Percentiles rank a stretch among this genome's conserved stretches.
phyloP scores from a whole-genome alignment of 2,113 vertebrate species.

The Jaculus jaculus region DNA sequence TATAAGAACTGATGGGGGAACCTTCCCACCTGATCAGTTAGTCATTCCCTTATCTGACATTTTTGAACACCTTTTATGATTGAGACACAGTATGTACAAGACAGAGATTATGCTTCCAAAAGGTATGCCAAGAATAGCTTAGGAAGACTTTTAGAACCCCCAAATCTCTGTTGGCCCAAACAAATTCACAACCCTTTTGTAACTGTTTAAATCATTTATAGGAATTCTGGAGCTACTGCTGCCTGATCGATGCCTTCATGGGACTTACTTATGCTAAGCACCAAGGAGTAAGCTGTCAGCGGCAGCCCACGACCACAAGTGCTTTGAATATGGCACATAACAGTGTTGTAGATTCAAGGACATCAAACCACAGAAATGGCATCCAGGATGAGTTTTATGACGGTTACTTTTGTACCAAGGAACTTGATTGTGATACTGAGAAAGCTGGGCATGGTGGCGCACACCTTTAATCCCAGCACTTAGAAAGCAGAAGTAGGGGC shows the following conservation, averaged over 20 bases:
- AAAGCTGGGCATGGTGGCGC: too few species aligned
- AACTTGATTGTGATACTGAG: too few species aligned
- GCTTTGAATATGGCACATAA: neutral
- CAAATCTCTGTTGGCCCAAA: neutral
- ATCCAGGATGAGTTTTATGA: neutral
- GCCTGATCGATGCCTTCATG: neutral
- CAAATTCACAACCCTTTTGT: constrained; percentile 4
- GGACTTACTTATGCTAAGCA: neutral
- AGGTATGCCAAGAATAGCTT: neutral
- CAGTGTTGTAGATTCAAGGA: neutral
- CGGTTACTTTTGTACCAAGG: neutral
- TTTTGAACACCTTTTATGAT: neutral
- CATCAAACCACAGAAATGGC: neutral
- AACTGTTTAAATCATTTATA: neutral
- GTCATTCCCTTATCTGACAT: neutral
- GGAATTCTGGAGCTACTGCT: neutral
- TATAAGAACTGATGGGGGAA: neutral
- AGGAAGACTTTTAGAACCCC: neutral
- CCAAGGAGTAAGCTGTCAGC: neutral
- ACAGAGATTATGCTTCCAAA: neutral
- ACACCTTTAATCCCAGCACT: too few species aligned
- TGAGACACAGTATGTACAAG: neutral
- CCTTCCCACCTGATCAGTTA: neutral
- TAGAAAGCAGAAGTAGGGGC: too few species aligned
- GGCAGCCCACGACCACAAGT: neutral